These are phyloP conservation scores for Parus major DNA, from an alignment of 2,113 vertebrate species.

Conservation along the genomic window DNA sequence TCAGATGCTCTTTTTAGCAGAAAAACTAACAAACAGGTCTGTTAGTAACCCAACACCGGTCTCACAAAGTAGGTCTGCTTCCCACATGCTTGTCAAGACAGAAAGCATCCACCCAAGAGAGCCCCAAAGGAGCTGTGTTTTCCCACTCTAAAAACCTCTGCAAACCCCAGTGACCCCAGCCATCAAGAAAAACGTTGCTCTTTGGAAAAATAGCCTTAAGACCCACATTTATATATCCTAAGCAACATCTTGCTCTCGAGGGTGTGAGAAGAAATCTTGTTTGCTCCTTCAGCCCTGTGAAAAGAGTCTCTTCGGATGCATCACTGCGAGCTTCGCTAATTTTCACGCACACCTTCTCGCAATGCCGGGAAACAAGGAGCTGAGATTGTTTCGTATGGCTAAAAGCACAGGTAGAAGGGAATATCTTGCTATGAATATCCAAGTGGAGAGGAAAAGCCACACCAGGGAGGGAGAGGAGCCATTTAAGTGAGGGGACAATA, in stretches of 20 bases:
- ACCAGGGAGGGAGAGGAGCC: not conserved
- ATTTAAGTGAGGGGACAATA: not conserved
- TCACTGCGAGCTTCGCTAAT: not conserved
- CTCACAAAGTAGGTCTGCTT: not conserved
- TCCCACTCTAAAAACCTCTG: not conserved
- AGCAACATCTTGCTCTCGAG: not conserved
- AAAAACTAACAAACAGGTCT: not conserved
- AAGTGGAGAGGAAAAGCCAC: not conserved
- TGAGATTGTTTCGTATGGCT: not conserved
- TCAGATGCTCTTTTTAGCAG: not conserved
- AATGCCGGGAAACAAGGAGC: not conserved
- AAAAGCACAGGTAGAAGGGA: not conserved
- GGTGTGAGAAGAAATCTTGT: not conserved
- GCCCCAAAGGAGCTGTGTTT: not conserved
- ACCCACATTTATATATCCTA: not conserved
- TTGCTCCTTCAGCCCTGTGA: not conserved
- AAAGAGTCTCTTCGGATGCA: not conserved
- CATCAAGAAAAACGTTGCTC: not conserved
- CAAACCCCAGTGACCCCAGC: not conserved
- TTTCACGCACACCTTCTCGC: not conserved
- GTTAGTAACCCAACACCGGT: not conserved
- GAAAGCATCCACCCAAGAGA: not conserved
- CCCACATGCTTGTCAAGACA: not conserved
- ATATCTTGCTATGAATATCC: not conserved
- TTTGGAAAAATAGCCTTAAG: not conserved